phyloP scores from a whole-genome alignment of 2,888 invertebrate species.

The Timandra comae region DNA sequence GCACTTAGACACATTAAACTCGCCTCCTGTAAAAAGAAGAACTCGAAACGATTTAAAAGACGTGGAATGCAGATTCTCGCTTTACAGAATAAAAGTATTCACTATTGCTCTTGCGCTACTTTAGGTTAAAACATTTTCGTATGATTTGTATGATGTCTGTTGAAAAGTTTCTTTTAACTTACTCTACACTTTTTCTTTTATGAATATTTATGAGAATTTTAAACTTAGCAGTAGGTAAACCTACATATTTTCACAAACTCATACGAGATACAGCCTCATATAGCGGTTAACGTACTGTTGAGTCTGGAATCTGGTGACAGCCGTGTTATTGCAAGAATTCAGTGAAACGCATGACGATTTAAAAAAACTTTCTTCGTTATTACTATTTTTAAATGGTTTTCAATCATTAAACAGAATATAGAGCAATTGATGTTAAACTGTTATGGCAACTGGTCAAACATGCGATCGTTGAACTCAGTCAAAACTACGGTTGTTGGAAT shows the following conservation, averaged over 20 bases:
- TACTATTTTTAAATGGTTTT: too few relatives aligned
- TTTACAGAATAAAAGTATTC: conserved; percentile 13
- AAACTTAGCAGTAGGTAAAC: conserved; percentile 14
- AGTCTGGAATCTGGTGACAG: conserved; percentile 15
- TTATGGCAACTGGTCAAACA: conserved; percentile 48
- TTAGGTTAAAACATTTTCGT: too few relatives aligned
- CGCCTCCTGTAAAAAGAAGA: conserved; percentile 15
- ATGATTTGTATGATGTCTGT: too few relatives aligned
- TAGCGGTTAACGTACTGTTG: conserved; percentile 14
- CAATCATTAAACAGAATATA: too few relatives aligned
- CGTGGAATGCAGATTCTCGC: conserved; percentile 18
- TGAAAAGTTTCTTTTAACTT: conserved; percentile 4
- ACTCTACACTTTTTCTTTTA: conserved; percentile 18
- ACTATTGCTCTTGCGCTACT: too few relatives aligned
- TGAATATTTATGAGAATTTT: conserved; percentile 19
- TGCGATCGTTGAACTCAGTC: conserved; percentile 57
- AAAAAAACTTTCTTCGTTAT: too few relatives aligned
- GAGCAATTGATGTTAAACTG: conserved; percentile 19
- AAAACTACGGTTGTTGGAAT: conserved; percentile 43
- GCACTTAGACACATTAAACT: conserved; percentile 13
- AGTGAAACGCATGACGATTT: conserved; percentile 4
- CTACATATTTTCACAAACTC: conserved; percentile 16
- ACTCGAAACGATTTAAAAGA: conserved; percentile 13
- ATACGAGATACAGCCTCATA: conserved; percentile 10
- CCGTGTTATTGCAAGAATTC: conserved; percentile 13